Evolutionary conservation across 2,888 invertebrate species (phyloP).

Genomic region (Cheilosia soror): DNA sequence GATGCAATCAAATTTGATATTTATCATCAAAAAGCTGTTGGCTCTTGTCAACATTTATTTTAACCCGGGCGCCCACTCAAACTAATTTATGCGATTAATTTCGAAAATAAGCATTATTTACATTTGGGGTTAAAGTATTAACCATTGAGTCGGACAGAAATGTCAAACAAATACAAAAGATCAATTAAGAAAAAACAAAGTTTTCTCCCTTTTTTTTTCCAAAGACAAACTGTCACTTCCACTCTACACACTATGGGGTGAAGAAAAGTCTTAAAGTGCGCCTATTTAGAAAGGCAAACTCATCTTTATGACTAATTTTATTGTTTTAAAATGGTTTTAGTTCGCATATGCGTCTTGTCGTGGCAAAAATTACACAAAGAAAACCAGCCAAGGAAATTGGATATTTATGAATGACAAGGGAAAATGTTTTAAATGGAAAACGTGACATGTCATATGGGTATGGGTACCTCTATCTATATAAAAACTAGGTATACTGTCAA

Average conservation of each 20-base stretch:
- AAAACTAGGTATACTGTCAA: neutral
- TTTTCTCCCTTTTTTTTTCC: conserved; percentile 3
- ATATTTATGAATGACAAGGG: conserved; percentile 56
- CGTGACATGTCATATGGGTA: conserved; percentile 27
- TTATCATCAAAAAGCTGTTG: conserved; percentile 59
- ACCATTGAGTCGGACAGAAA: conserved; percentile 47
- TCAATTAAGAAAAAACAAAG: conserved; percentile 40
- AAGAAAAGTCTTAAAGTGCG: conserved; percentile 4
- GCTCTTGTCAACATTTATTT: conserved; percentile 62
- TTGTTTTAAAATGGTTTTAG: conserved; percentile 33
- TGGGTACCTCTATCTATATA: neutral
- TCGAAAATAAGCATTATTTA: conserved; percentile 54
- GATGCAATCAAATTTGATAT: conserved; percentile 69
- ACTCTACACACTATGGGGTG: neutral
- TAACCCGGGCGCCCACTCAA: conserved; percentile 62
- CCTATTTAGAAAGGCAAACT: conserved; percentile 8
- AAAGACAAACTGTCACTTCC: conserved; percentile 8
- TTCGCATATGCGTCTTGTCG: conserved; percentile 28
- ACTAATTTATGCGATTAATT: conserved; percentile 41
- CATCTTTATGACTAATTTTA: conserved; percentile 52
- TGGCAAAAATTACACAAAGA: conserved; percentile 60
- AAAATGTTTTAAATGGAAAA: conserved; percentile 24
- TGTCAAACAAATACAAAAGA: conserved; percentile 67
- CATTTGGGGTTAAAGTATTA: conserved; percentile 62
- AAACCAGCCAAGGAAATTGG: conserved; percentile 39